Evolutionary conservation across 2,113 vertebrate species (phyloP).

Genomic region (Ceratotherium simum): DNA sequence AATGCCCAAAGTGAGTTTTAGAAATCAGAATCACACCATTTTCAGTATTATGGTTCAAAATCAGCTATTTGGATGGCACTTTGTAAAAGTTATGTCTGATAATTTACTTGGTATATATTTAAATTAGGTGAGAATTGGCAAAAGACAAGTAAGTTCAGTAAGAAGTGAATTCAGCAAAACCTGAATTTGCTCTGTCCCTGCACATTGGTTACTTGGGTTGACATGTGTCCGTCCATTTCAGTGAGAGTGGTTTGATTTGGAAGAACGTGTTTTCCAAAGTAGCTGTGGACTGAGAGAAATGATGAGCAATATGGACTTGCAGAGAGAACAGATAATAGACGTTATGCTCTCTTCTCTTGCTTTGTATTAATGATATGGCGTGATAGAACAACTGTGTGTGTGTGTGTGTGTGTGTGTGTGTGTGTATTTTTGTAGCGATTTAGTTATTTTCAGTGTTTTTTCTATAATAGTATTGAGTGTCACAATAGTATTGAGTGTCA

Average conservation of each 20-base stretch:
- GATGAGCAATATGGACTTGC: not conserved
- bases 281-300: not conserved
- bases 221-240: not conserved
- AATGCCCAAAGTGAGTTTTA: slow-evolving; percentile 30
- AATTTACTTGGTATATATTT: slow-evolving; percentile 30
- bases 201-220: not conserved
- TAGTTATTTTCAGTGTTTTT: not conserved
- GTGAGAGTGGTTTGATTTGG: not conserved
- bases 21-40: not conserved
- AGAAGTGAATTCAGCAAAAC: slow-evolving; percentile 11
- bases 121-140: slow-evolving; percentile 3
- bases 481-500: not conserved
- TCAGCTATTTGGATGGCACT: not conserved
- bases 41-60: slow-evolving; percentile 33
- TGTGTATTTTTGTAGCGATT: not conserved
- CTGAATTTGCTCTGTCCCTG: slow-evolving; percentile 10
- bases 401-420: not conserved
- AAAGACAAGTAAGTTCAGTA: not conserved
- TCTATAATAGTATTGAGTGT: not conserved
- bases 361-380: not conserved
- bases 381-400: not conserved
- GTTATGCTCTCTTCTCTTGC: not conserved
- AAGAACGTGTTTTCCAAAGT: slow-evolving; percentile 35
- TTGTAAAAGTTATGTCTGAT: slow-evolving; percentile 51
- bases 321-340: slow-evolving; percentile 7